Evolutionary conservation across 2,797 vertebrate genomes (phyloP).

Genomic region (Notamacropus eugenii): DNA sequence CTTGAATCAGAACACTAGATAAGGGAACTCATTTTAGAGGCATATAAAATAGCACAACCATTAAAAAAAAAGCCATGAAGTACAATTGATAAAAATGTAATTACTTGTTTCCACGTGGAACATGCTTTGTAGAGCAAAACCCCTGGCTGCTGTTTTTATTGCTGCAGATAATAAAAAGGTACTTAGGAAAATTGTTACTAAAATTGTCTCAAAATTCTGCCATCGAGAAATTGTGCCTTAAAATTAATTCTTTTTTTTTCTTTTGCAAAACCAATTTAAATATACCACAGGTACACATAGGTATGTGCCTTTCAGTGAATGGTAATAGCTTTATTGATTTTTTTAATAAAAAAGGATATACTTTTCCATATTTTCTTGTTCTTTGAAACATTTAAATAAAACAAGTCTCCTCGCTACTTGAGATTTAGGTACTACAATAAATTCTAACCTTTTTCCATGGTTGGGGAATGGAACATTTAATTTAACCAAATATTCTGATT

Average conservation of each 20-base stretch:
- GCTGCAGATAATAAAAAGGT: conserved; percentile 42
- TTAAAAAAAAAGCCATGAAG: conserved; percentile 65
- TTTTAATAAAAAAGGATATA: conserved; percentile 28
- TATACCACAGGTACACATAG: background rate
- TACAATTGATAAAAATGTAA: conserved; percentile 70
- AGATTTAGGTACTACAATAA: background rate
- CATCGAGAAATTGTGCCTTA: conserved; percentile 45
- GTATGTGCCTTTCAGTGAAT: conserved; percentile 6
- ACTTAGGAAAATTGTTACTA: conserved; percentile 60
- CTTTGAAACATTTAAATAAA: conserved; percentile 34
- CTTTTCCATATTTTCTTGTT: conserved; percentile 28
- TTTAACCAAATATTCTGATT: background rate
- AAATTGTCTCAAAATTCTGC: conserved; percentile 61
- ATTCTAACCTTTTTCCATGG: background rate
- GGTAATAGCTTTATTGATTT: background rate
- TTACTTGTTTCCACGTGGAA: conserved; percentile 61
- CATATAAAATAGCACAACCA: conserved; percentile 53
- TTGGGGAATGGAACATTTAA: background rate
- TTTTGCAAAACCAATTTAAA: conserved; percentile 17
- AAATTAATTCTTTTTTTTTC: conserved; percentile 52
- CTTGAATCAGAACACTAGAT: conserved; percentile 48
- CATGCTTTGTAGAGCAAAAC: conserved; percentile 51
- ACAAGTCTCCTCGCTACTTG: background rate
- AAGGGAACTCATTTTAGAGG: conserved; percentile 66
- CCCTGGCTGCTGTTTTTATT: conserved; percentile 59